Percentiles rank a stretch among this genome's conserved stretches.
These are phyloP conservation scores for Brachyptera risi DNA, from an alignment of 2,888 invertebrate genomes.

Conservation along the genomic window DNA sequence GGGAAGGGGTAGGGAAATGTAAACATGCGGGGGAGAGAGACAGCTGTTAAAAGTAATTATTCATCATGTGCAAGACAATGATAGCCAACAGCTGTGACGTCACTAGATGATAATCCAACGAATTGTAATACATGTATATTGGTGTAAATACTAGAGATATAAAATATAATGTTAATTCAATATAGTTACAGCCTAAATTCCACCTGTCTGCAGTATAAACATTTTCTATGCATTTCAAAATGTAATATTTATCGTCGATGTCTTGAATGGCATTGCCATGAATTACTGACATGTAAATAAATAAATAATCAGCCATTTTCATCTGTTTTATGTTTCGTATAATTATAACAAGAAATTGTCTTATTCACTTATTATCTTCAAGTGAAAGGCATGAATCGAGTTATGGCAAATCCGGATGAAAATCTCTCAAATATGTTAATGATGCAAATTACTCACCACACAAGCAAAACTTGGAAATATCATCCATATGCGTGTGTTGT, in stretches of 20 bases:
- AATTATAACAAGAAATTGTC: constrained; percentile 12
- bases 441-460: background rate
- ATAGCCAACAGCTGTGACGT: constrained; percentile 6
- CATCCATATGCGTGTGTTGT: background rate
- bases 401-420: background rate
- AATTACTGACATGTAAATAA: constrained; percentile 7
- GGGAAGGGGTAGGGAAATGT: too few relatives aligned
- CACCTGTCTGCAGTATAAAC: background rate
- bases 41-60: constrained; percentile 26
- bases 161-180: constrained; percentile 13
- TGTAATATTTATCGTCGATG: background rate
- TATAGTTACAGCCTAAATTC: constrained; percentile 16
- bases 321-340: constrained; percentile 10
- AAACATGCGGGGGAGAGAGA: constrained; percentile 28
- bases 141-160: too few relatives aligned
- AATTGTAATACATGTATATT: too few relatives aligned
- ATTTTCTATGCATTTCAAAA: constrained; percentile 1
- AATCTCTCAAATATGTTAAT: background rate
- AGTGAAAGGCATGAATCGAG: background rate
- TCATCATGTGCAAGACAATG: constrained; percentile 28
- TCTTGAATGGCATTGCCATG: constrained; percentile 3
- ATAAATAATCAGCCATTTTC: constrained; percentile 12
- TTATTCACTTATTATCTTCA: too few relatives aligned
- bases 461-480: background rate
- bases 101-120: background rate